A percentile compares a stretch with the other conserved stretches of the same genome.
Conservation (phyloP, 2,797 vertebrate species). For the Gobionotothen gibberifrons region DNA sequence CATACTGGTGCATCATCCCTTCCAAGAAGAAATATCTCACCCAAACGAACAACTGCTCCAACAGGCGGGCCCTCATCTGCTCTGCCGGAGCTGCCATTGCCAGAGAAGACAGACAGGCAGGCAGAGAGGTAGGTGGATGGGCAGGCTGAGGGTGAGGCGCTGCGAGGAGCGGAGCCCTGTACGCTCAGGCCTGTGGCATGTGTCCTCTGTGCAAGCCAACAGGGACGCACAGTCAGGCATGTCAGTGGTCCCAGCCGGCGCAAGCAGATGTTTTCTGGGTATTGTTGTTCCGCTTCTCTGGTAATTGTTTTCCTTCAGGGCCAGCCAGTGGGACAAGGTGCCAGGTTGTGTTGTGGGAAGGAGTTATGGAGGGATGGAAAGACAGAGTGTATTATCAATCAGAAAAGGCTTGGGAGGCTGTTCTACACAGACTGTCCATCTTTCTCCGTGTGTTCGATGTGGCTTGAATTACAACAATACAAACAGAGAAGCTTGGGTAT, state of each 20-base stretch:
- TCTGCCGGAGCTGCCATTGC: constrained; percentile 60
- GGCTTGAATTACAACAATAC: constrained; percentile 36
- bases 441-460: constrained; percentile 43
- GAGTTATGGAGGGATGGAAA: constrained; percentile 63
- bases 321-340: constrained; percentile 73
- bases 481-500: constrained; percentile 14
- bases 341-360: constrained; percentile 76
- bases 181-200: constrained; percentile 57
- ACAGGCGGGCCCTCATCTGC: constrained; percentile 82
- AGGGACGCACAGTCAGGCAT: constrained; percentile 68
- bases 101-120: constrained; percentile 63
- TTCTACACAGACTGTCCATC: constrained; percentile 41
- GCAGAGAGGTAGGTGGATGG: constrained; percentile 68
- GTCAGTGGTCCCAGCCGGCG: constrained; percentile 68
- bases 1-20: constrained; percentile 61
- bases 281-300: constrained; percentile 78
- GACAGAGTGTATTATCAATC: constrained; percentile 59
- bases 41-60: constrained; percentile 78
- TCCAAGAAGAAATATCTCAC: constrained; percentile 68
- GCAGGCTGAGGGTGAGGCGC: constrained; percentile 53
- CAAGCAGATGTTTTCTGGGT: constrained; percentile 83
- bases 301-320: constrained; percentile 82
- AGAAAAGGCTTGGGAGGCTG: constrained; percentile 48
- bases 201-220: constrained; percentile 70
- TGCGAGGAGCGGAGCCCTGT: constrained; percentile 48